Evolutionary conservation across 2,797 vertebrate species (phyloP).

Genomic region (Enteromius paludinosus): DNA sequence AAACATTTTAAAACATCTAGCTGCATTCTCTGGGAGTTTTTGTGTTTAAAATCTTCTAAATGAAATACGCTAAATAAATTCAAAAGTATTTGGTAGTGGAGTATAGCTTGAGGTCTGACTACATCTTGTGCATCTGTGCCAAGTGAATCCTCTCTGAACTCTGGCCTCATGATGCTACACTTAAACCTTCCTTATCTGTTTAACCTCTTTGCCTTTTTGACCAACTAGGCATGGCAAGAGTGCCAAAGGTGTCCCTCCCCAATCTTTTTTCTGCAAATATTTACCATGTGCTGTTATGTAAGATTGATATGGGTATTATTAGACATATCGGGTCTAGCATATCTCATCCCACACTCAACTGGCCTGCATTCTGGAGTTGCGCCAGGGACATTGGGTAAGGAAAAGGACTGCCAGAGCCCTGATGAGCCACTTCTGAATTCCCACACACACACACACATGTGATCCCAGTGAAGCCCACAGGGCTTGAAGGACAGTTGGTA

Average conservation of each 20-base stretch:
- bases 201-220: not conserved
- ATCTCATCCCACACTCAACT: conserved; percentile 45
- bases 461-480: conserved; percentile 12
- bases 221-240: not conserved
- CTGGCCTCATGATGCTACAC: not conserved
- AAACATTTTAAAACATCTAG: not conserved
- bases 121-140: not conserved
- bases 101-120: not conserved
- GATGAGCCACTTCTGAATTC: conserved; percentile 28
- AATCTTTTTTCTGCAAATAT: not conserved
- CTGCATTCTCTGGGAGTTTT: not conserved
- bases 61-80: not conserved
- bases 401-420: conserved; percentile 62
- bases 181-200: conserved; percentile 23
- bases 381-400: conserved; percentile 71
- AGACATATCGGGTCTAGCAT: conserved; percentile 36
- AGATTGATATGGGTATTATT: conserved; percentile 51
- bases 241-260: not conserved
- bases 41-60: not conserved
- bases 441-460: conserved; percentile 40
- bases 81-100: not conserved
- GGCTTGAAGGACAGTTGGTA: conserved; percentile 17
- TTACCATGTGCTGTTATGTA: conserved; percentile 25
- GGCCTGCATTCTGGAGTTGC: conserved; percentile 67
- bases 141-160: conserved; percentile 14